These are phyloP conservation scores for Melanotus villosus DNA, from an alignment of 2,888 invertebrate genomes.

Conservation along the genomic window DNA sequence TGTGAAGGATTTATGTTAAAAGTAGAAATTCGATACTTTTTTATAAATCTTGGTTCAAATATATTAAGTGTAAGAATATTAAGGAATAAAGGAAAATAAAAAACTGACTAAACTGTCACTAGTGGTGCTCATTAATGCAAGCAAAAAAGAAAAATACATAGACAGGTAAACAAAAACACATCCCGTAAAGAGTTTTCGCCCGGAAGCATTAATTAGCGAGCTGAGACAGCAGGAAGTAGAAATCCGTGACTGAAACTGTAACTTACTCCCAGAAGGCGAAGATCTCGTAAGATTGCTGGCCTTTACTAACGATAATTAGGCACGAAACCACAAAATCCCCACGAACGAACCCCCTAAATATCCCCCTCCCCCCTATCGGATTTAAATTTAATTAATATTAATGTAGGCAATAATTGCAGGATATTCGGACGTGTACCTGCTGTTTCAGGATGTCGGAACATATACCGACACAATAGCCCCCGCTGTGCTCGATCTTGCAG, in stretches of 20 bases:
- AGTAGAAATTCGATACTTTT: no score
- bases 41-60: no score
- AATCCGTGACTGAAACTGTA: constrained; percentile 25
- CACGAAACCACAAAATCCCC: neutral
- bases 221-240: constrained; percentile 24
- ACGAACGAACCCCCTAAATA: neutral
- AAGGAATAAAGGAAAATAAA: no score
- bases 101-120: neutral
- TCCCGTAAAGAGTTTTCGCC: constrained; percentile 21
- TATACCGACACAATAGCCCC: constrained; percentile 53
- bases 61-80: no score
- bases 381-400: constrained; percentile 39
- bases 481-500: constrained; percentile 58
- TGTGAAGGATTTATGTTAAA: no score
- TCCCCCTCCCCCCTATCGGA: neutral
- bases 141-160: constrained; percentile 22
- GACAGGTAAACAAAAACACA: constrained; percentile 31
- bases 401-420: constrained; percentile 36
- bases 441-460: constrained; percentile 43
- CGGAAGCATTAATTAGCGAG: constrained; percentile 37
- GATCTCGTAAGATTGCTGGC: neutral
- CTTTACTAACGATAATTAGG: neutral
- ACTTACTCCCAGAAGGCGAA: neutral
- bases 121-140: constrained; percentile 27
- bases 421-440: constrained; percentile 38